Evolutionary conservation across 2,113 vertebrate species (phyloP).

Genomic region (Aix galericulata): DNA sequence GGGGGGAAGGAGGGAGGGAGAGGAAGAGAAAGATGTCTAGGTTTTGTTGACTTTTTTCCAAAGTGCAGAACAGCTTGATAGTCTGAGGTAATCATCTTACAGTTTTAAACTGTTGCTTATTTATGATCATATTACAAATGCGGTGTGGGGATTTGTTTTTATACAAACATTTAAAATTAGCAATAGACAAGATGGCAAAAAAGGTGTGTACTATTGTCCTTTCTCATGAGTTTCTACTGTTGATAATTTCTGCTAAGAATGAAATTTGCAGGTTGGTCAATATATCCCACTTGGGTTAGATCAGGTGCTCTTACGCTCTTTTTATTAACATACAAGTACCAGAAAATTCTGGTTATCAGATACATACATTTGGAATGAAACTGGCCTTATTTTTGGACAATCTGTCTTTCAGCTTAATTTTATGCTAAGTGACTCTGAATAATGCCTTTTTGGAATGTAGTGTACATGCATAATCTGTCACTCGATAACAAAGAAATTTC

Average conservation of each 20-base stretch:
- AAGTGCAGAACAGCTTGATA: slow-evolving; percentile 36
- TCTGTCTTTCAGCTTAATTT: slow-evolving; percentile 63
- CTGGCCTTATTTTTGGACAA: slow-evolving; percentile 72
- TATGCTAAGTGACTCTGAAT: slow-evolving; percentile 43
- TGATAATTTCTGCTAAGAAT: slow-evolving; percentile 31
- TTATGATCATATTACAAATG: slow-evolving; percentile 42
- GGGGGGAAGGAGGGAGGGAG: background rate
- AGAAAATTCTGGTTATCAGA: background rate
- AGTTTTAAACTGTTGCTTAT: slow-evolving; percentile 68
- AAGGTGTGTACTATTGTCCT: background rate
- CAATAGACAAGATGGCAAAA: background rate
- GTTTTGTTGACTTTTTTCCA: slow-evolving; percentile 3
- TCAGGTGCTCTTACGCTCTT: slow-evolving; percentile 58
- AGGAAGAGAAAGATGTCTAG: background rate
- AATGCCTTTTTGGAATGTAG: slow-evolving; percentile 65
- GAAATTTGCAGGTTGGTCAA: slow-evolving; percentile 37
- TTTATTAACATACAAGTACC: slow-evolving; percentile 21
- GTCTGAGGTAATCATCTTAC: slow-evolving; percentile 7
- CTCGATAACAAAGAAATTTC: slow-evolving; percentile 35
- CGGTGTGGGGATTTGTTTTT: slow-evolving; percentile 32
- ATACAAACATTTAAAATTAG: slow-evolving; percentile 52
- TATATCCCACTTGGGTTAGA: background rate
- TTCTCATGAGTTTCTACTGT: background rate
- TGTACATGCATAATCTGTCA: slow-evolving; percentile 19
- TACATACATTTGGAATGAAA: slow-evolving; percentile 28